phyloP scores from a whole-genome alignment of 1,140 invertebrate genomes.

The Habropoda laboriosa region DNA sequence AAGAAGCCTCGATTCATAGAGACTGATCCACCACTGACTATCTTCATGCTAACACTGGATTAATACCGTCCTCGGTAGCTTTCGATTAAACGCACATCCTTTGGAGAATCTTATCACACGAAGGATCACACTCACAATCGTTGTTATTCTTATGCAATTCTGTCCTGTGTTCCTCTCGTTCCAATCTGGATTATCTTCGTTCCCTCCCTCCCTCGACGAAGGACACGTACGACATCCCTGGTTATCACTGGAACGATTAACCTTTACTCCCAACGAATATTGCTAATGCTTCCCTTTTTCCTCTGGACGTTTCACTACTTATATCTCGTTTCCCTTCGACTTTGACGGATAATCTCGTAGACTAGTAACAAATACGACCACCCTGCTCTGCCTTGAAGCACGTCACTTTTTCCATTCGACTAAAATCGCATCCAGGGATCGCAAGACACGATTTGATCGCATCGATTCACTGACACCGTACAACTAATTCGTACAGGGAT shows the following conservation, averaged over 20 bases:
- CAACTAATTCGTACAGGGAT: no score
- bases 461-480: conserved; percentile 20
- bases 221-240: conserved; percentile 25
- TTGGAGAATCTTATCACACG: background rate
- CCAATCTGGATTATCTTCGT: conserved; percentile 10
- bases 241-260: conserved; percentile 12
- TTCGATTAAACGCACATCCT: conserved; percentile 21
- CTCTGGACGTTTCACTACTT: background rate
- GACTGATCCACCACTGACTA: background rate
- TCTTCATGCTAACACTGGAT: conserved; percentile 12
- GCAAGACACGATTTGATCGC: background rate
- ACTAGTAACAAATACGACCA: background rate
- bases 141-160: conserved; percentile 21
- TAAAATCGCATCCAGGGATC: background rate
- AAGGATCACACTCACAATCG: background rate
- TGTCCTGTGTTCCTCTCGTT: background rate
- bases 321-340: background rate
- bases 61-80: background rate
- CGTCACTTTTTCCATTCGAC: background rate
- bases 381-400: background rate
- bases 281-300: background rate
- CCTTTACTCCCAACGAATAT: background rate
- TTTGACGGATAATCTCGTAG: background rate
- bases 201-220: conserved; percentile 3
- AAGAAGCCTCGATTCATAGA: conserved; percentile 1